Evolutionary conservation across 2,888 invertebrate genomes (phyloP), one percentile per base, ranked within the genome.

Genomic region (Rhaphigaster nebulosa): DNA sequence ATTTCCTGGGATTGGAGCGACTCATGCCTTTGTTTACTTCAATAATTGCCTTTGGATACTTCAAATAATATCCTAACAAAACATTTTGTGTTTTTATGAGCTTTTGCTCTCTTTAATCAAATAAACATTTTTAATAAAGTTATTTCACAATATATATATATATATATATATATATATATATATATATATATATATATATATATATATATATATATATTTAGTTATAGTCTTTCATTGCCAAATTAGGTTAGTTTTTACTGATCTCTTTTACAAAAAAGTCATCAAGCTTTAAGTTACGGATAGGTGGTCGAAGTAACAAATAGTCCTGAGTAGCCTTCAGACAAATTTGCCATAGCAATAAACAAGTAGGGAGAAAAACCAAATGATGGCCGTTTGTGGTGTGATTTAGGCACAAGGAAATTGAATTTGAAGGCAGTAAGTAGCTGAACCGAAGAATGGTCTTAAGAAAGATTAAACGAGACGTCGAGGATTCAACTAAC

Each of bases 341-440:
- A 65, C 29, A 65, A 65, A 65, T 18, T 65, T 65, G 65, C 29
- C 65, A 60, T 26, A 60, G 60, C 60, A 65, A 65, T 65, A 65
- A 65, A 29, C 65, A 34, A 65, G 29, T 2, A 65, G 29, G 65
- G 29, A 2, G 65, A 65, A 65, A 65, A 65, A 29, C 65, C 23
- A 65, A 34, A 18, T 15, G 65, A 65, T 65, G 29, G 65, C 34
- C 65, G 65, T 65, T 65, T 65, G 65, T 15, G 65, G 65, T 29
- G 29, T 65, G 29, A 65, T 65, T 65, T 65, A 65, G 65, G 65
- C 65, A 0, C 2, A 18, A 15, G 65, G 15, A 34, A 65, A 65
- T 65, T 65, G 29, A 65, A 65, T 65, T 65, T 65, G 65, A 65
- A 65, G 65, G 65, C 65, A 65, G 65, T 65, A 65, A 65, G 65